These are phyloP conservation scores for Limonius californicus DNA, from an alignment of 1,140 invertebrate species.

Conservation along the genomic window DNA sequence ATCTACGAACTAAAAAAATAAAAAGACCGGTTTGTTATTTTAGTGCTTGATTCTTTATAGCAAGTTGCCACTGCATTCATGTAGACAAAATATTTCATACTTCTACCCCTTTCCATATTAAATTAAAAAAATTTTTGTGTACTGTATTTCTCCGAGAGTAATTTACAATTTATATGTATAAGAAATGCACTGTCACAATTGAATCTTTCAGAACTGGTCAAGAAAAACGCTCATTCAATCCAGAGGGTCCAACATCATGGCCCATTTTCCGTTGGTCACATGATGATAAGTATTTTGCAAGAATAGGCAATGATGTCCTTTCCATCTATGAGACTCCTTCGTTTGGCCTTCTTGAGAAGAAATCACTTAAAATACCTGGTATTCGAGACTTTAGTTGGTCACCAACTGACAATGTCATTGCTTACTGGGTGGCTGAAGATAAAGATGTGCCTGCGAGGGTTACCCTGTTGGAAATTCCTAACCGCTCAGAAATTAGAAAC, in stretches of 20 bases:
- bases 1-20: too few relatives aligned
- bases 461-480: conserved; percentile 79
- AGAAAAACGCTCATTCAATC: conserved; percentile 87
- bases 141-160: too few relatives aligned
- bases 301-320: conserved; percentile 77
- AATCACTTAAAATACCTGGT: conserved; percentile 88
- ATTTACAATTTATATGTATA: too few relatives aligned
- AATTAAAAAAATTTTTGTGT: too few relatives aligned
- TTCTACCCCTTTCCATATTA: too few relatives aligned
- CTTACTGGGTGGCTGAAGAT: conserved; percentile 98
- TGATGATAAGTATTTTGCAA: conserved; percentile 95
- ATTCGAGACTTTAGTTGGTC: conserved; percentile 97
- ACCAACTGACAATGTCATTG: conserved; percentile 92
- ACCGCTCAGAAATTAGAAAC: conserved; percentile 86
- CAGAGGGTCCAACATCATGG: conserved; percentile 80
- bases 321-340: conserved; percentile 95
- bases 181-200: too few relatives aligned
- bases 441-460: conserved; percentile 86
- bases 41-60: too few relatives aligned
- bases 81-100: too few relatives aligned
- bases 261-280: conserved; percentile 96
- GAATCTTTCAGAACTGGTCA: conserved; percentile 82
- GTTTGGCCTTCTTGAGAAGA: conserved; percentile 90
- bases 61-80: too few relatives aligned
- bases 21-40: too few relatives aligned